These are phyloP conservation scores for Parus major DNA, from an alignment of 2,113 vertebrate species.

Conservation along the genomic window DNA sequence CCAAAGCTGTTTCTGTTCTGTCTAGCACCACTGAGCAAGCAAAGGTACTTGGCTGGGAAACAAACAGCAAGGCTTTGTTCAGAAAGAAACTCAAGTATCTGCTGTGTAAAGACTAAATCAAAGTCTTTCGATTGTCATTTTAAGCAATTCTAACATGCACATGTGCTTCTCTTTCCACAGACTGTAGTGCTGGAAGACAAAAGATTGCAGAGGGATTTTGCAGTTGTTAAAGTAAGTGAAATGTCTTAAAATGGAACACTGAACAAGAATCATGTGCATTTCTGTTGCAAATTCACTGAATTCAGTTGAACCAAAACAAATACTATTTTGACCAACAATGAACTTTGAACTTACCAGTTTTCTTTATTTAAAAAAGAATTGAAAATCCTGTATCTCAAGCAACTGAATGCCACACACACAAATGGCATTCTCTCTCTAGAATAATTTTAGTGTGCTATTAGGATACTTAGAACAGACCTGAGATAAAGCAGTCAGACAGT, in stretches of 20 bases:
- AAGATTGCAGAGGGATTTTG: not conserved
- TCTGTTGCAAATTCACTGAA: not conserved
- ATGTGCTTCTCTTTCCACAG: not conserved
- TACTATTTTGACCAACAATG: not conserved
- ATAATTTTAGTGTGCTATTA: not conserved
- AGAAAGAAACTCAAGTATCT: not conserved
- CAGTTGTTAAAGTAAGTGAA: not conserved
- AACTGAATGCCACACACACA: not conserved
- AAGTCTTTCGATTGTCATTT: not conserved
- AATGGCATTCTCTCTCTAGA: not conserved
- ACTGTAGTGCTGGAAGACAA: not conserved
- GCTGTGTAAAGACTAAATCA: not conserved
- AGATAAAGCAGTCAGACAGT: not conserved
- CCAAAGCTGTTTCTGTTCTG: not conserved
- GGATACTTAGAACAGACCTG: not conserved
- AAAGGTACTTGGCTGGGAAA: not conserved
- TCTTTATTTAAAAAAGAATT: not conserved
- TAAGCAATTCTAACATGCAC: not conserved
- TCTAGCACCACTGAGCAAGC: not conserved
- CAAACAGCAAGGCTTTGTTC: not conserved
- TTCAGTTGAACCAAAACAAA: not conserved
- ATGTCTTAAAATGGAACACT: not conserved
- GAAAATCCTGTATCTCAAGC: accelerated
- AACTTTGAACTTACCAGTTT: not conserved
- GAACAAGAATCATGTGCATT: not conserved